These are phyloP conservation scores for Sardinella longiceps DNA, from an alignment of 2,797 vertebrate species.

Conservation along the genomic window DNA sequence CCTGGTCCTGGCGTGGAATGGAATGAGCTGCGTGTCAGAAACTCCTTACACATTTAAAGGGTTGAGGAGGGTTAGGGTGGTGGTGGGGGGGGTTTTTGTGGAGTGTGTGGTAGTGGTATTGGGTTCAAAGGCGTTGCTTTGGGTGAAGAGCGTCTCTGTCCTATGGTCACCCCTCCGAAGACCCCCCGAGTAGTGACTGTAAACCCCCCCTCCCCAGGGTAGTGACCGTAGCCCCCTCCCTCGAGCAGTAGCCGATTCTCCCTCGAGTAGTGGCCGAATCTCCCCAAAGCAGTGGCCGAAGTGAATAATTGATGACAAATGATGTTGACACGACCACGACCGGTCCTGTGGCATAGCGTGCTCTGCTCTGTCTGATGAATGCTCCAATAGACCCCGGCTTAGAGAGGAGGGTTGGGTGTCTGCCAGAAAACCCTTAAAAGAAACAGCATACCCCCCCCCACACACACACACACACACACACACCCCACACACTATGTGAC, in stretches of 20 bases:
- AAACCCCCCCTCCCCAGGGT: too few species aligned
- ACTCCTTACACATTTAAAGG: background rate
- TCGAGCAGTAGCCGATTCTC: too few species aligned
- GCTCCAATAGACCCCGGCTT: slow-evolving; percentile 36
- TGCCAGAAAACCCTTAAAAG: slow-evolving; percentile 14
- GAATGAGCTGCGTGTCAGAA: background rate
- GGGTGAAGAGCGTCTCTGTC: background rate
- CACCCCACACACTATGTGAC: background rate
- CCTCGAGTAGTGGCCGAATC: too few species aligned
- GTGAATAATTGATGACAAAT: slow-evolving; percentile 52
- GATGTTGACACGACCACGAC: slow-evolving; percentile 42
- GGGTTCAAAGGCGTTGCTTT: background rate
- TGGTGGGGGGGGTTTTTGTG: background rate
- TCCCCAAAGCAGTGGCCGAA: slow-evolving; percentile 22
- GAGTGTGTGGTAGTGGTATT: background rate
- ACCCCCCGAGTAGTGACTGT: slow-evolving; percentile 17
- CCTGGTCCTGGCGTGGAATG: background rate
- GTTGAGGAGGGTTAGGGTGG: too few species aligned
- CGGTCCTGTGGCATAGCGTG: slow-evolving; percentile 24
- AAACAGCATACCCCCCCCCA: background rate
- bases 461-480: background rate
- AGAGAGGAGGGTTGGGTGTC: background rate
- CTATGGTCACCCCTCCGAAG: background rate
- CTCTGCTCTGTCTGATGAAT: slow-evolving; percentile 41
- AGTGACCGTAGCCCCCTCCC: too few species aligned